Conservation (phyloP, 35 echinoderm and acorn worm species). For the Lytechinus variegatus region DNA sequence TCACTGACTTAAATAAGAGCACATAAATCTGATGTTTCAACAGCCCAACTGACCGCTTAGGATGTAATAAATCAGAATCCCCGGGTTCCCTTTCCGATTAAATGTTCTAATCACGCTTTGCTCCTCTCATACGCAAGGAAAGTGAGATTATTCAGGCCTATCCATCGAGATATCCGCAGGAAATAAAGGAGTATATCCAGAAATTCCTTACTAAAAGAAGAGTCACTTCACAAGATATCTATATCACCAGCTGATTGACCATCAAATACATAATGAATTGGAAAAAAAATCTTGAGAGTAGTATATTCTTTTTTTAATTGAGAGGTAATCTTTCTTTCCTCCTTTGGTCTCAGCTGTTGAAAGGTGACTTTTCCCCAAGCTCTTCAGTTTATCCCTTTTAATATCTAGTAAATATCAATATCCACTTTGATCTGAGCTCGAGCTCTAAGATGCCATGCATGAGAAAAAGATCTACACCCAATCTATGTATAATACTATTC, state of each 20-base stretch:
- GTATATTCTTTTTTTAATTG: not conserved
- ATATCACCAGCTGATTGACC: not conserved
- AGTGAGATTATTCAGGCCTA: not conserved
- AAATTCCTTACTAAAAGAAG: not conserved
- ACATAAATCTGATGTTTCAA: not conserved
- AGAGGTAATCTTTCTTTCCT: not conserved
- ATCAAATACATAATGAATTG: not conserved
- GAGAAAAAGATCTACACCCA: not conserved
- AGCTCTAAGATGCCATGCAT: not conserved
- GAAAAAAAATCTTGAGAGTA: not conserved
- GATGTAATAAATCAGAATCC: not conserved
- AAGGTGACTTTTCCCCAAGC: not conserved
- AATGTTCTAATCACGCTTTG: not conserved
- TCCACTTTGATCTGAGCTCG: not conserved
- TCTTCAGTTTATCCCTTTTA: not conserved
- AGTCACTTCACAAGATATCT: not conserved
- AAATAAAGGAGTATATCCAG: not conserved
- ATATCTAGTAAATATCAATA: not conserved
- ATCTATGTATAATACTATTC: not conserved
- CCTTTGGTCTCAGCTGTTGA: not conserved
- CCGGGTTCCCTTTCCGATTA: not conserved
- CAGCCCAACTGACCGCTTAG: not conserved
- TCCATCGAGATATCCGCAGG: not conserved
- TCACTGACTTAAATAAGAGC: not conserved
- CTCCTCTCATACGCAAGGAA: not conserved